These are phyloP conservation scores for Brevimyrus niger DNA, from an alignment of 2,113 vertebrate genomes.

Conservation along the genomic window DNA sequence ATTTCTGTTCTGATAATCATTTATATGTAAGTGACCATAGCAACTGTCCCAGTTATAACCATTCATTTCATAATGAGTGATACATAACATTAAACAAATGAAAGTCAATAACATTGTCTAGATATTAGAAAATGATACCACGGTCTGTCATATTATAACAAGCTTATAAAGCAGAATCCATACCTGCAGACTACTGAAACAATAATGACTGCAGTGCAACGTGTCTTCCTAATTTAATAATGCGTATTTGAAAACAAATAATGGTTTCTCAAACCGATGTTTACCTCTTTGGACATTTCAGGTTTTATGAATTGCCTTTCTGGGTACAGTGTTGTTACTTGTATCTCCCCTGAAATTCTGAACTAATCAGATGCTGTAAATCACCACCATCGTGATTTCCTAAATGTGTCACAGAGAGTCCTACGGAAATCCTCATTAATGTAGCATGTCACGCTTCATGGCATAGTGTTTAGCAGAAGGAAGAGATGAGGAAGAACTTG, in stretches of 20 bases:
- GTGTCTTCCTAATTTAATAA: background rate
- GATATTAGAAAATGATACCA: background rate
- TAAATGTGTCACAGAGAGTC: background rate
- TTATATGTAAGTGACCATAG: background rate
- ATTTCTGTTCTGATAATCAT: background rate
- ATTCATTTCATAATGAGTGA: background rate
- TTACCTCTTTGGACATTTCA: background rate
- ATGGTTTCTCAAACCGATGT: background rate
- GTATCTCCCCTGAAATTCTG: background rate
- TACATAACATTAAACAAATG: background rate
- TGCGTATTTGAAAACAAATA: background rate
- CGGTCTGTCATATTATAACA: background rate
- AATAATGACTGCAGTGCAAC: background rate
- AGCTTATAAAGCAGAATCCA: background rate
- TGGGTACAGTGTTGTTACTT: background rate
- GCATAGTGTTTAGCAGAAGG: background rate
- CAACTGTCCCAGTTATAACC: background rate
- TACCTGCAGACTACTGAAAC: background rate
- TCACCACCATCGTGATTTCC: background rate
- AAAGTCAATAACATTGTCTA: background rate
- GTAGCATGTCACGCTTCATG: background rate
- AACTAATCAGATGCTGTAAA: background rate
- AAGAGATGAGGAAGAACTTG: background rate
- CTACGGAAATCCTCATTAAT: background rate
- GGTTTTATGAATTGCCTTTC: background rate